Evolutionary conservation across 2,797 vertebrate species (phyloP).

Genomic region (Microhierax caerulescens): DNA sequence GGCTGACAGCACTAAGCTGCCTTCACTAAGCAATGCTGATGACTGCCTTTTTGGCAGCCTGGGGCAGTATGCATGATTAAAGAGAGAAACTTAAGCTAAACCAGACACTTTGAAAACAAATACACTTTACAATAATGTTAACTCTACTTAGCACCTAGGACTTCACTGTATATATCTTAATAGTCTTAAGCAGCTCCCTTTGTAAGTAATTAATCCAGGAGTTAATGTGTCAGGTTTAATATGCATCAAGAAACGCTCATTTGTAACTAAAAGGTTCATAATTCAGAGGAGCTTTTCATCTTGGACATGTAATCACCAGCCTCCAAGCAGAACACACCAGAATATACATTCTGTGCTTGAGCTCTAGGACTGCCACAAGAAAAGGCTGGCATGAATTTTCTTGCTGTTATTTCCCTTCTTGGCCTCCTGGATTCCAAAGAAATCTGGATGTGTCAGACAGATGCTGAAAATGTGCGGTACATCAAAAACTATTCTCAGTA

Average conservation of each 20-base stretch:
- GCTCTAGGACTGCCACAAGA: not conserved
- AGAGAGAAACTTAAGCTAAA: slow-evolving; percentile 56
- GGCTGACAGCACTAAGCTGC: slow-evolving; percentile 67
- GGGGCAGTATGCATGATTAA: slow-evolving; percentile 65
- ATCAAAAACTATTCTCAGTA: not conserved
- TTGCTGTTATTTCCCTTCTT: not conserved
- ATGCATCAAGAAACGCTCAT: slow-evolving; percentile 30
- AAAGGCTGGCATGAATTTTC: not conserved
- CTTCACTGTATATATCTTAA: slow-evolving; percentile 62
- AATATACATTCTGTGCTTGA: not conserved
- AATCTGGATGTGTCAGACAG: not conserved
- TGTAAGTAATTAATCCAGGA: slow-evolving; percentile 65
- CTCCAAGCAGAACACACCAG: not conserved
- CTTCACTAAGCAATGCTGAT: slow-evolving; percentile 69
- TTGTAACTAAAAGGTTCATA: slow-evolving; percentile 58
- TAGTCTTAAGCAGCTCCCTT: slow-evolving; percentile 59
- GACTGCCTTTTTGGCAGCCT: slow-evolving; percentile 58
- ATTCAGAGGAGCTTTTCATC: slow-evolving; percentile 55
- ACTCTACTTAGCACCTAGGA: slow-evolving; percentile 48
- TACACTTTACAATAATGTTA: slow-evolving; percentile 56
- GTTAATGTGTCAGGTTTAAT: slow-evolving; percentile 66
- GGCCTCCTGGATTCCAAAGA: not conserved
- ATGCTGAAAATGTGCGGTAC: not conserved
- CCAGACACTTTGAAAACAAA: slow-evolving; percentile 56
- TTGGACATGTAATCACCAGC: slow-evolving; percentile 41